Evolutionary conservation across 2,797 vertebrate genomes (phyloP), one percentile per base, ranked within the genome.

Genomic region (Sebastes cheni): DNA sequence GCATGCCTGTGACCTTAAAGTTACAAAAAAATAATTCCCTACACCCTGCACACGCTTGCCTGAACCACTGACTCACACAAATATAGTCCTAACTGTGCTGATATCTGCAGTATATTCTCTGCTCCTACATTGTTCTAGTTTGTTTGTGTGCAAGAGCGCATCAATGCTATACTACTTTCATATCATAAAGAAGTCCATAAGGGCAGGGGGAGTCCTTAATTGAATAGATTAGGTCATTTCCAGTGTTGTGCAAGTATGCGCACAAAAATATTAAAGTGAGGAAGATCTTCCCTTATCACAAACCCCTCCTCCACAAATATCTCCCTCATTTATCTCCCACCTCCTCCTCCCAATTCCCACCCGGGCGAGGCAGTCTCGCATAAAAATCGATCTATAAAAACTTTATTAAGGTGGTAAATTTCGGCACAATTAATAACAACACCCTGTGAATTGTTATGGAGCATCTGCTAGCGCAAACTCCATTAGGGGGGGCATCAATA

Each of bases 351-450:
- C 29, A 25, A 52, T 75, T 90, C 67, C 75, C 64, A 88, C 55
- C 83, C 66, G 13, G 62, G 73, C 59, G 64, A 88, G 68, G 86
- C 69, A 83, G 86, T 75, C 25, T 77, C 11, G 60, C 88, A 90
- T 93, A 89, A 95, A 95, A 93, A 88, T 69, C 6, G 77, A 92
- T 94, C 93, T 50, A 94, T 95, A 90, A 94, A 96, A 94, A 94
- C 87, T 94, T 96, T 95, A 96, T 95, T 92, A 91, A 91, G 81
- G 81, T 89, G 75, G 77, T 95, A 95, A 94, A 95, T 94, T 94
- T 88, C 72, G 52, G 75, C 84, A 90, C 92, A 95, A 95, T 95
- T 95, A 95, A 95, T 95, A 96, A 94, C 91, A 92, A 89, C 92
- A 92, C 84, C 89, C 87, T 91, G 83, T 86, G 88, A 92, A 93